Evolutionary conservation across 2,113 vertebrate species (phyloP), one percentile per base, ranked within the genome.

Genomic region (Microtus ochrogaster): DNA sequence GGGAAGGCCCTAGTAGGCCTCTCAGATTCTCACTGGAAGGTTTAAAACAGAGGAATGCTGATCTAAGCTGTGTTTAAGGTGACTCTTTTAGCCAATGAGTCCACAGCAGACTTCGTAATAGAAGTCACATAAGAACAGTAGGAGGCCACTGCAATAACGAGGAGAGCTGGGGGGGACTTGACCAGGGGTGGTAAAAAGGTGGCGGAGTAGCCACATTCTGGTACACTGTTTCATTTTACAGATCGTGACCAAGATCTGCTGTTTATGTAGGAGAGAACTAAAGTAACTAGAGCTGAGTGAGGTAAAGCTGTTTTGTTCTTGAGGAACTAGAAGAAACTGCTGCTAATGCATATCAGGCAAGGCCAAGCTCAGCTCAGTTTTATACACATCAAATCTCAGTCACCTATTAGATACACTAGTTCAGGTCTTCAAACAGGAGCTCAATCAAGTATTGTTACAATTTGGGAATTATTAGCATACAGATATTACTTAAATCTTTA

Each of bases 151-250:
- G 0, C 33, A 86, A 87, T 44, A 85, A 82, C 28, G n/a, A 52
- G 44, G 33, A 82, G 7, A 93, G 49, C 1, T 55, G 17, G 84
- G 36, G 89, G 26, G 65, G 36, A 94, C 21, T 16, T 78, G 89
- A 19, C 33, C 52, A 92, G 55, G 8, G 39, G 16, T 90, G 52
- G 30, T 28, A 90, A 61, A 61, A 90, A 82, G 84, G 52, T 21
- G 16, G 68, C 55, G 73, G 74, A 85, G 36, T 26, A 11, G 33
- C 58, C 49, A 91, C 39, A 85, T 70, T 63, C 28, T 72, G 7
- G 44, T 22, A 66, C 52, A 77, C 28, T 84, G 83, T 89, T 73
- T 63, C 36, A 72, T 52, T 97, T 94, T 91, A 68, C 52, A 96
- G 89, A 90, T 21, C 36, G 63, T 84, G 76, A 84, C 49, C 3